These are phyloP conservation scores for Tachysurus fulvidraco DNA, from an alignment of 2,113 vertebrate species.

Conservation along the genomic window DNA sequence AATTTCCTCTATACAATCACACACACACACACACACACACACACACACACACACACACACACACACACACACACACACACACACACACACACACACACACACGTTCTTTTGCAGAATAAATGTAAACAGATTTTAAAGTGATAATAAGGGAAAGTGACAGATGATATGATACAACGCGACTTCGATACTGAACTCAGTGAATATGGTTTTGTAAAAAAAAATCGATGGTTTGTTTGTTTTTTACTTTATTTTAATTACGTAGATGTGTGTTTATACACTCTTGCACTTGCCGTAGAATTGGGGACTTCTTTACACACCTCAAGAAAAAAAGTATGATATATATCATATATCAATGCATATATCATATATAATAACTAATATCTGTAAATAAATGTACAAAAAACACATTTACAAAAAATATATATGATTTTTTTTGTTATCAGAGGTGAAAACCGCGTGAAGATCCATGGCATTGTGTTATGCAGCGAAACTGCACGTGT, in stretches of 20 bases:
- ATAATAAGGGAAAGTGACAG: background rate
- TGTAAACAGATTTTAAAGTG: background rate
- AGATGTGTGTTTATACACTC: background rate
- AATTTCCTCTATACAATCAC: conserved; percentile 1
- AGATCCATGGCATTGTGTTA: background rate
- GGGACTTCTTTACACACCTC: no score
- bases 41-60: background rate
- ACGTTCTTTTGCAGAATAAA: background rate
- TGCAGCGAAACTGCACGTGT: background rate
- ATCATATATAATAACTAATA: no score
- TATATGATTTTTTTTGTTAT: no score
- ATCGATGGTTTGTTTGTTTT: background rate
- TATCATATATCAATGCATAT: no score
- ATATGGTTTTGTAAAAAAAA: background rate
- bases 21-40: background rate
- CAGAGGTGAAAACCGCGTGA: background rate
- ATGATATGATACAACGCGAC: background rate
- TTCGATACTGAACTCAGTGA: background rate
- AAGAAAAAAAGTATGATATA: no score
- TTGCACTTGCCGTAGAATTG: background rate
- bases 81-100: background rate
- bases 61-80: accelerated
- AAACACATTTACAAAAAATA: no score
- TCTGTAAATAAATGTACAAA: background rate
- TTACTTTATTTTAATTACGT: background rate